Conservation (phyloP, 2,113 vertebrate genomes). For the Xiphorhynchus elegans region DNA sequence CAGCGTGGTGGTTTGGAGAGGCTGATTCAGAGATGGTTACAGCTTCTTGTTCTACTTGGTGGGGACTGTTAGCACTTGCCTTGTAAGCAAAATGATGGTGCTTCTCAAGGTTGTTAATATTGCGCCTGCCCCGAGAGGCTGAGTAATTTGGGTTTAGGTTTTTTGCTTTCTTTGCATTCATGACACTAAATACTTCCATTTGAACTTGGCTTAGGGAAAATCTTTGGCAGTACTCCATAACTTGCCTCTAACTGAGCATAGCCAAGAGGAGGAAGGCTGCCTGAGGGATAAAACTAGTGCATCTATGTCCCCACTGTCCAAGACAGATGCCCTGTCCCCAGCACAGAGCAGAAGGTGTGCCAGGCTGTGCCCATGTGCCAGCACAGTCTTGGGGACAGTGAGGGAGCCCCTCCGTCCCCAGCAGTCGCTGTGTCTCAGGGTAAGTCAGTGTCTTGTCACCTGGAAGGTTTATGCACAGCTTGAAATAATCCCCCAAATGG, state of each 20-base stretch:
- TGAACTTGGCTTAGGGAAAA: not conserved
- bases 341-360: not conserved
- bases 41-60: not conserved
- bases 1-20: not conserved
- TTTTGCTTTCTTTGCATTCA: not conserved
- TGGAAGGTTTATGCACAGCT: not conserved
- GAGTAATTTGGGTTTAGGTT: not conserved
- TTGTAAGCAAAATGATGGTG: not conserved
- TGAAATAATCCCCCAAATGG: not conserved
- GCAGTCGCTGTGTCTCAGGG: rapidly evolving
- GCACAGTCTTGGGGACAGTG: rapidly evolving
- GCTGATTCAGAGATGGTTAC: slow-evolving; percentile 2
- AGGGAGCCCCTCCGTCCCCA: not conserved
- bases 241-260: no score
- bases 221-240: not conserved
- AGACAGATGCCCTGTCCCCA: not conserved
- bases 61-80: not conserved
- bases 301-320: rapidly evolving
- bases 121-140: not conserved
- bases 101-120: not conserved
- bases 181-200: not conserved
- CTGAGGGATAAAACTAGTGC: rapidly evolving
- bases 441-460: rapidly evolving
- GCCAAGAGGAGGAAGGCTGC: not conserved
- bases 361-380: rapidly evolving